These are phyloP conservation scores for Dicyrtoma fusca DNA, from an alignment of 2,888 invertebrate species.

Conservation along the genomic window DNA sequence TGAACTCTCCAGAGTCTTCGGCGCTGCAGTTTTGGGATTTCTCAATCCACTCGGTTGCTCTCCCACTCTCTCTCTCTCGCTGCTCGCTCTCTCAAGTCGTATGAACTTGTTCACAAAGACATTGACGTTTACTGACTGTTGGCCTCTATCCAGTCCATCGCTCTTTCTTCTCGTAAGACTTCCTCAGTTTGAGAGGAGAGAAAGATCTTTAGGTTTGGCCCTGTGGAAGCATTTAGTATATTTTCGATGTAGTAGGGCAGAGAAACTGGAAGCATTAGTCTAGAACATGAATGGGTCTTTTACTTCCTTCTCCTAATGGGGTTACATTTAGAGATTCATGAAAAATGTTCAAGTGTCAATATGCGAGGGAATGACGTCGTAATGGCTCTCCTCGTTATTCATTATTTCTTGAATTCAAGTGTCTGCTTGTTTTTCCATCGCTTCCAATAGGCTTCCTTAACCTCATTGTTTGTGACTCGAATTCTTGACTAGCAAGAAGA, in stretches of 20 bases:
- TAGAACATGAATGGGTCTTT: slow-evolving; percentile 8
- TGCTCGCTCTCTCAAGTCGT: slow-evolving; percentile 9
- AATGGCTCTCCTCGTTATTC: slow-evolving; percentile 11
- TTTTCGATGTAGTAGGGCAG: not conserved
- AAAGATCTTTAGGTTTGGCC: not conserved
- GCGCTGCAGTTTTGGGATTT: slow-evolving; percentile 22
- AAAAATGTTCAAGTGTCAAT: slow-evolving; percentile 26
- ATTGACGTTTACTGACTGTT: slow-evolving; percentile 19
- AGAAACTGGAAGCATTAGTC: not conserved
- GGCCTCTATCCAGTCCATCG: slow-evolving; percentile 1
- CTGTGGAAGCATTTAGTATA: no score
- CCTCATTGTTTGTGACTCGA: slow-evolving; percentile 20
- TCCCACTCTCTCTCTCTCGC: slow-evolving; percentile 11
- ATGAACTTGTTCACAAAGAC: slow-evolving; percentile 27
- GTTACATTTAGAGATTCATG: slow-evolving; percentile 15
- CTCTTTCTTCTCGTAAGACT: slow-evolving; percentile 11
- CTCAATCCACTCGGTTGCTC: slow-evolving; percentile 16
- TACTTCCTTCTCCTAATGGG: slow-evolving; percentile 7
- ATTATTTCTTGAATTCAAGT: slow-evolving; percentile 5
- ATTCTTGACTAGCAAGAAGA: not conserved
- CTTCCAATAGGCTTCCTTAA: not conserved
- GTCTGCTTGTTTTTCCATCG: not conserved
- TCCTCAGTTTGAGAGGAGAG: not conserved
- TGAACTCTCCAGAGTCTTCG: slow-evolving; percentile 29
- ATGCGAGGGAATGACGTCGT: slow-evolving; percentile 12